Evolutionary conservation across 2,888 invertebrate genomes (phyloP), one percentile per base, ranked within the genome.

Genomic region (Orchesella flavescens): DNA sequence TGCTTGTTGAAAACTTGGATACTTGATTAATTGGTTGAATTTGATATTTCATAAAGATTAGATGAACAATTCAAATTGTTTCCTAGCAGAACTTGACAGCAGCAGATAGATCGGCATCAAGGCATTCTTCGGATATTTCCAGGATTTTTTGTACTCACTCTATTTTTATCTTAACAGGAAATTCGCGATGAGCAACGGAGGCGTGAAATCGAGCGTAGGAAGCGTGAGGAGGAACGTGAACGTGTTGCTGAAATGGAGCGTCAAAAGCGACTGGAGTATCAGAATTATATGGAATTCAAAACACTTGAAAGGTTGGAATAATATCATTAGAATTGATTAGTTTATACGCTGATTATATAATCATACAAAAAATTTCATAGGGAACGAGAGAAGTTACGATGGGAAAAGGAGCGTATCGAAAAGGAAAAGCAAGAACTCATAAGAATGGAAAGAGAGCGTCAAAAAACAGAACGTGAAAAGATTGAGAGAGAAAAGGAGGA

Each of bases 401-500:
- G 95, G 15, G 97, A 97, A 90, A 93, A 96, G 23, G 96, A 96
- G 89, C 94, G 94, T 88, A 93, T 97, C 75, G 97, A 97, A 89
- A 93, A 95, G 2, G 96, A 97, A 89, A 95, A 95, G 90, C 94
- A 95, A 17, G 96, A 97, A 89, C 90, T 97, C 24, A 91, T 97
- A 87, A 93, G 95, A 73, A 90, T 96, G 86, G 96, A 97, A 90
- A 92, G 96, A 17, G 97, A 97, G 90, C 93, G 96, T 69, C 96
- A 96, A 89, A 93, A 95, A 68, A 88, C 93, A 73, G 93, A 93
- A 89, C 90, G 92, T 3, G 92, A 92, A 87, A 89, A 90, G 71
- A 88, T 91, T 49, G 91, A 90, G 84, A 86, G 94, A 88, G 97
- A 97, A 89, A 93, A 96, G 88, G 92, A 96, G 88, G 96, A 97